Evolutionary conservation across 2,113 vertebrate genomes (phyloP).

Genomic region (Gadus chalcogrammus): DNA sequence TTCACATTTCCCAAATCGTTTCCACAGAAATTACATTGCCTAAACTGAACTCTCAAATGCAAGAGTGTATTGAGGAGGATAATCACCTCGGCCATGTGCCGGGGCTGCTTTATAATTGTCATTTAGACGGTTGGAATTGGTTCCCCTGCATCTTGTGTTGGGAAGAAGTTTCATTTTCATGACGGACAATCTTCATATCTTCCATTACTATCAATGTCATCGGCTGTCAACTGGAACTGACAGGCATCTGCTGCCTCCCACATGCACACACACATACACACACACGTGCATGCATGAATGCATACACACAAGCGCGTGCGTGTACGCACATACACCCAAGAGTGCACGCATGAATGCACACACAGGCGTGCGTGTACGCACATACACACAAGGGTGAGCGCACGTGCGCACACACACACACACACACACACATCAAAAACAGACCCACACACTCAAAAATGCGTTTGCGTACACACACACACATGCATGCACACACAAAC

Average conservation of each 20-base stretch:
- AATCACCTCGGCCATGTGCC: too few species aligned
- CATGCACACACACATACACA: conserved; percentile 18
- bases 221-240: conserved; percentile 59
- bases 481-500: neutral
- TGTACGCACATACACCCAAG: conserved; percentile 11
- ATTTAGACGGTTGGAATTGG: neutral
- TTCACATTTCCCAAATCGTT: too few species aligned
- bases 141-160: conserved; percentile 24
- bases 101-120: too few species aligned
- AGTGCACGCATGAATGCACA: neutral
- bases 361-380: neutral
- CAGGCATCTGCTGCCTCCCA: conserved; percentile 48
- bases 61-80: too few species aligned
- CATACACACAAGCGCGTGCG: neutral
- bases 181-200: conserved; percentile 37
- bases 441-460: neutral
- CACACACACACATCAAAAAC: neutral
- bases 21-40: too few species aligned
- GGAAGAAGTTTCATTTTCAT: neutral
- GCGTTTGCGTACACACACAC: neutral
- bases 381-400: neutral
- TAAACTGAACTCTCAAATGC: too few species aligned
- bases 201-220: conserved; percentile 55
- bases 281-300: conserved; percentile 13
- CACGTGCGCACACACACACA: neutral